A percentile compares a stretch with the other conserved stretches of the same genome.
Evolutionary conservation across 2,113 vertebrate species (phyloP).

Genomic region (Urocolius indicus): DNA sequence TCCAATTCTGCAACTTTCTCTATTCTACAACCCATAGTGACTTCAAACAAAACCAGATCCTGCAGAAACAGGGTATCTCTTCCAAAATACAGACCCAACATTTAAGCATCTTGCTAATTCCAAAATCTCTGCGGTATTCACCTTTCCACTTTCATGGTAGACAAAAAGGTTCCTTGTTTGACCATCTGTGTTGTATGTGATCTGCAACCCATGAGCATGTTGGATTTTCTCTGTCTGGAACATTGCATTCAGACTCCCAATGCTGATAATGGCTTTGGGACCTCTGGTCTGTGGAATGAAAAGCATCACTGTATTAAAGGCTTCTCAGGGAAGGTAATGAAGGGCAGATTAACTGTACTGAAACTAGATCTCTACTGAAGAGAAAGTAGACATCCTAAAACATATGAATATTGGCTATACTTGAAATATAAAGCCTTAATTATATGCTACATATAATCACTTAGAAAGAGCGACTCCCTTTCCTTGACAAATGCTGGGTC

Average conservation of each 20-base stretch:
- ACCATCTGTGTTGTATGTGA: slow-evolving; percentile 81
- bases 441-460: not conserved
- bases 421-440: not conserved
- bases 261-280: slow-evolving; percentile 86
- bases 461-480: not conserved
- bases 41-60: not conserved
- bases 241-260: slow-evolving; percentile 88
- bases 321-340: not conserved
- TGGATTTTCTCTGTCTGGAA: slow-evolving; percentile 91
- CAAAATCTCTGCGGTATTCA: slow-evolving; percentile 27
- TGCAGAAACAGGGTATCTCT: not conserved
- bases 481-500: not conserved
- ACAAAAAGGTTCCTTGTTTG: slow-evolving; percentile 88
- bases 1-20: not conserved
- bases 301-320: not conserved
- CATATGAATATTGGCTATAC: not conserved
- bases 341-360: not conserved
- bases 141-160: slow-evolving; percentile 88
- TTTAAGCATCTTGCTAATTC: not conserved
- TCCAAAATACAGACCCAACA: not conserved
- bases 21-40: not conserved
- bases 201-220: slow-evolving; percentile 87
- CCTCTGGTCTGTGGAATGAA: slow-evolving; percentile 79
- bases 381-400: not conserved
- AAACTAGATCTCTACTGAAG: not conserved